Evolutionary conservation across 2,113 vertebrate genomes (phyloP).

Genomic region (Hemiscyllium ocellatum): DNA sequence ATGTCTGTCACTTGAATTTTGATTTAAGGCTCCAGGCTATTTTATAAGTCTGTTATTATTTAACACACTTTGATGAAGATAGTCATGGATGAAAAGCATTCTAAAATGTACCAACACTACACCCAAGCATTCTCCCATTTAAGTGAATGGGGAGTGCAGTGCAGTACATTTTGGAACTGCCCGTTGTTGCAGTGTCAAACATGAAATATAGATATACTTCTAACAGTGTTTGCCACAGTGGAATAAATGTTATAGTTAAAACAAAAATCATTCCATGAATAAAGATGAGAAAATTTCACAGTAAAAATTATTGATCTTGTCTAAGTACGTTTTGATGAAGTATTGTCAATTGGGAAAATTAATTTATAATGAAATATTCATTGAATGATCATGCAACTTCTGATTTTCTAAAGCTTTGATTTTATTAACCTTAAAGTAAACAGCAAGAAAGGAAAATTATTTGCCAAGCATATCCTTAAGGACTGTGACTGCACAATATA

Average conservation of each 20-base stretch:
- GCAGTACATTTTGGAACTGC: neutral
- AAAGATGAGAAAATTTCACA: conserved; percentile 10
- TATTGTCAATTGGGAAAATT: too few relatives aligned
- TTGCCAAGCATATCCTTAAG: neutral
- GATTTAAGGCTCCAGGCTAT: neutral
- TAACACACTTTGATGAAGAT: neutral
- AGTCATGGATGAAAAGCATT: neutral
- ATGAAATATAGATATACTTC: neutral
- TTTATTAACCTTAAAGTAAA: neutral
- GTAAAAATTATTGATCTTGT: neutral
- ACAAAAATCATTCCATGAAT: neutral
- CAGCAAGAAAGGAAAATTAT: neutral
- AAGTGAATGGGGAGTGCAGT: neutral
- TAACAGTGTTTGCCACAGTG: neutral
- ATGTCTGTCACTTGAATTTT: neutral
- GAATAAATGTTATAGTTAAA: neutral
- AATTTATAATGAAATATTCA: neutral
- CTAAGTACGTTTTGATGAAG: neutral
- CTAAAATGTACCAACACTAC: neutral
- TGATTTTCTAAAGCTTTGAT: neutral
- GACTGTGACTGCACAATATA: neutral
- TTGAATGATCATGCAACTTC: neutral
- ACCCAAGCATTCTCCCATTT: neutral
- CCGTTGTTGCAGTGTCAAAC: neutral
- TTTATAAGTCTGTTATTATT: neutral